Base-by-base conservation (phyloP, 1,140 invertebrate species). In the Radopholus similis region DNA sequence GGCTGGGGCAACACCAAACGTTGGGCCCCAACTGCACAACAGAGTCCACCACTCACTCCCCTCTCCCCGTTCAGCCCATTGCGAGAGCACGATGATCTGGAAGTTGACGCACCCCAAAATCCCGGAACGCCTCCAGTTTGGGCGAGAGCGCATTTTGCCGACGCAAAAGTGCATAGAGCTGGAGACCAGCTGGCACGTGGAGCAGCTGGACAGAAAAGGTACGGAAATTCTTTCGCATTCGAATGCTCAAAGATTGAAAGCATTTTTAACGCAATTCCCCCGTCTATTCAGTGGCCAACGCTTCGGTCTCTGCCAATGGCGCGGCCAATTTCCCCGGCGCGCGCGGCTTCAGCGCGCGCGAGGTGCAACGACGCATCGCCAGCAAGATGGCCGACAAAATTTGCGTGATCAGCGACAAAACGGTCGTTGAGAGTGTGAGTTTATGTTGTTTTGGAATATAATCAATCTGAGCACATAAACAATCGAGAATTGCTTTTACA, bases 1-100 rank as follows among this genome's bases (percentile, higher is more conserved):
- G 58, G 58, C 5, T 62, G 58, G 58, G 58, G 58, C 42, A 62
- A 62, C 49, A 62, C 58, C 13, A 62, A 62, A 47, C 58, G 58
- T 62, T 21, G 32, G 34, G 6, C n/a, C 44, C 2, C 6, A 62
- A 28, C 2, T 51, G 0, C 28, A 9, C 4, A 54, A 4, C 18
- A 18, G 0, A 54, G n/a, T 6, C 18, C 4, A 9, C 47, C 2
- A 23, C 2, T 44, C 2, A 28, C 11, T 47, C 11, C n/a, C n/a
- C 2, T 37, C 15, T 47, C 21, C 8, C 15, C 26, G 38, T 59
- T 30, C 1, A 62, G 58, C 58, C 18, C 58, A 62, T 62, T 62
- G 58, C 30, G 58, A 62, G 21, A 40, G 34, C 18, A 42, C 58
- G 30, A 35, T 42, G 32, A 62, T 62, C 44, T 62, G 58, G 58